phyloP scores from a whole-genome alignment of 2,888 invertebrate genomes.

The Troides aeacus region DNA sequence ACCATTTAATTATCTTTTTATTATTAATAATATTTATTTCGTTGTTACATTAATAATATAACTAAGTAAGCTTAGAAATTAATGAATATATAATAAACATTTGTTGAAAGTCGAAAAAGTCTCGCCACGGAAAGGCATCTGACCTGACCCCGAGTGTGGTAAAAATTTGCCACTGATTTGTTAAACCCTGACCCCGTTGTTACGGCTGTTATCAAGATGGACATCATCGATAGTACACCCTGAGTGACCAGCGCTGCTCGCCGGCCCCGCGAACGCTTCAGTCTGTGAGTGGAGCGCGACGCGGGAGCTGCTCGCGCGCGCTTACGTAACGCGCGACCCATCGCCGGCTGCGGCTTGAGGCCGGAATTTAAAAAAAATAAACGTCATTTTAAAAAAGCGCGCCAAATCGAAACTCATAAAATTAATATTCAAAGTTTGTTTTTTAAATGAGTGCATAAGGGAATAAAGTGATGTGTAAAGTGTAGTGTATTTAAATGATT shows the following conservation, averaged over 20 bases:
- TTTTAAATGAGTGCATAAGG: not conserved
- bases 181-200: constrained; percentile 71
- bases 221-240: constrained; percentile 68
- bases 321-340: not conserved
- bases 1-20: no score
- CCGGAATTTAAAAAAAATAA: constrained; percentile 15
- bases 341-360: constrained; percentile 24
- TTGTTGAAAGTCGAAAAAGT: not conserved
- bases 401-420: constrained; percentile 2
- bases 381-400: constrained; percentile 26
- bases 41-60: no score
- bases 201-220: constrained; percentile 67
- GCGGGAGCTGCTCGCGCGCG: constrained; percentile 49
- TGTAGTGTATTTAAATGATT: constrained; percentile 1
- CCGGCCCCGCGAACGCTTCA: constrained; percentile 51
- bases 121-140: not conserved
- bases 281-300: constrained; percentile 64
- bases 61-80: no score
- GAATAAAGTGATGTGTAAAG: not conserved
- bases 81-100: not conserved
- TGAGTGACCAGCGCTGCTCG: constrained; percentile 64
- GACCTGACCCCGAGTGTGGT: constrained; percentile 11
- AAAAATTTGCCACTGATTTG: constrained; percentile 42
- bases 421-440: no score
- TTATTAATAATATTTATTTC: no score